A percentile compares a stretch with the other conserved stretches of the same genome.
Evolutionary conservation across 2,888 invertebrate genomes (phyloP).

Genomic region (Physocephala rufipes): DNA sequence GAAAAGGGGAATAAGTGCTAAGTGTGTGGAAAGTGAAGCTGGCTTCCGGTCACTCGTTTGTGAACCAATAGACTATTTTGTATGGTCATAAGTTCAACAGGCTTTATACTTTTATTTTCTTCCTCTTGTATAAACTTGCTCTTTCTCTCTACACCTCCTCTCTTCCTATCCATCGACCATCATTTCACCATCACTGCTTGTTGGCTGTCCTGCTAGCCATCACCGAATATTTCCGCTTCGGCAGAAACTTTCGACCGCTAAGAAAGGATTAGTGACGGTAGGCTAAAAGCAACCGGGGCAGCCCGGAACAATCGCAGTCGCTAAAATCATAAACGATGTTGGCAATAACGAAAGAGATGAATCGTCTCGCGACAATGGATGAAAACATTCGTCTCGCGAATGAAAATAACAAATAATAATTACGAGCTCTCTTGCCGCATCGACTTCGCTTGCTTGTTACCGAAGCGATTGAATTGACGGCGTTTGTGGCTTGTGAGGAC

Average conservation of each 20-base stretch:
- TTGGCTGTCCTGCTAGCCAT: conserved; percentile 27
- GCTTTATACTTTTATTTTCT: not conserved
- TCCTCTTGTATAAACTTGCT: not conserved
- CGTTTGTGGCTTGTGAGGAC: not conserved
- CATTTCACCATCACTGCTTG: conserved; percentile 22
- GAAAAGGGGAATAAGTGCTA: too few species aligned
- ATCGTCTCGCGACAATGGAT: not conserved
- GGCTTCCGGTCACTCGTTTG: conserved; percentile 27
- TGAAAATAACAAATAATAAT: conserved; percentile 20
- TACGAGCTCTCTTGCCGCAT: not conserved
- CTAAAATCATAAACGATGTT: not conserved
- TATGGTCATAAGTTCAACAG: conserved; percentile 8
- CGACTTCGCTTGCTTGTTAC: not conserved
- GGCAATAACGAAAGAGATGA: not conserved
- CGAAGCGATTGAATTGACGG: not conserved
- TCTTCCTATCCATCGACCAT: not conserved
- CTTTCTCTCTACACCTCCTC: not conserved
- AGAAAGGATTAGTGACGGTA: too few species aligned
- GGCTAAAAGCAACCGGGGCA: too few species aligned
- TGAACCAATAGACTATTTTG: conserved; percentile 28
- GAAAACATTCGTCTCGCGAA: not conserved
- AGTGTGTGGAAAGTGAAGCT: too few species aligned
- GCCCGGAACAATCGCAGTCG: conserved; percentile 6
- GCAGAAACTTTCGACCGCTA: conserved; percentile 30
- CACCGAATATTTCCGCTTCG: conserved; percentile 32